A percentile compares a stretch with the other conserved stretches of the same genome.
These are phyloP conservation scores for Tetragonisca angustula DNA, from an alignment of 2,888 invertebrate species.

Conservation along the genomic window DNA sequence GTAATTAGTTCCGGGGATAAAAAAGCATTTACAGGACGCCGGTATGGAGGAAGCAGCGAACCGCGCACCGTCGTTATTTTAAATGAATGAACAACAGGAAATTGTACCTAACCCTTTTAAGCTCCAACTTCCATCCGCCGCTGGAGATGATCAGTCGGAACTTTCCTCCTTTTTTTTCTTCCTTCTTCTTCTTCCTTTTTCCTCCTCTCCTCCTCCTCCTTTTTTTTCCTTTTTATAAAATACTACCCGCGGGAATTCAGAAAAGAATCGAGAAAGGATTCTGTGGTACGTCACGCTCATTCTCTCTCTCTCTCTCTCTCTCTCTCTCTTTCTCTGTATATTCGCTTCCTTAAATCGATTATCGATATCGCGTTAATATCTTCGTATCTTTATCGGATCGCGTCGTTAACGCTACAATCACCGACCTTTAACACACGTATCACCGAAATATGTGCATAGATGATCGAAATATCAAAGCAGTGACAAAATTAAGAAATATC, in stretches of 20 bases:
- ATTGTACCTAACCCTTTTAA: slow-evolving; percentile 78
- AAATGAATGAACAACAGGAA: slow-evolving; percentile 81
- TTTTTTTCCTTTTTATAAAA: slow-evolving; percentile 6
- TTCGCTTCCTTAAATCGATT: slow-evolving; percentile 6
- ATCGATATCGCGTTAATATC: slow-evolving; percentile 18
- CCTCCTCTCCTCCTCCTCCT: neutral
- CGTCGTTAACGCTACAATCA: neutral
- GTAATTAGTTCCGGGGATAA: slow-evolving; percentile 81
- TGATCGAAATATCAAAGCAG: neutral
- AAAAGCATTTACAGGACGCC: slow-evolving; percentile 77
- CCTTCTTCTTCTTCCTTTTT: neutral
- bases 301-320: neutral
- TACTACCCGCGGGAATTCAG: slow-evolving; percentile 47
- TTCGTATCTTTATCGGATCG: slow-evolving; percentile 3
- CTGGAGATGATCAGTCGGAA: slow-evolving; percentile 64
- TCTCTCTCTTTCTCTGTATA: neutral
- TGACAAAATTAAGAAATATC: neutral
- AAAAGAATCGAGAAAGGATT: slow-evolving; percentile 26
- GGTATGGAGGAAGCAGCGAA: slow-evolving; percentile 68
- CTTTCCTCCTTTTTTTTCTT: neutral
- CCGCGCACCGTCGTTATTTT: slow-evolving; percentile 76
- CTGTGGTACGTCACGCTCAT: slow-evolving; percentile 2
- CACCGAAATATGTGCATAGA: neutral
- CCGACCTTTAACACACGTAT: neutral
- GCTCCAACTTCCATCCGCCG: slow-evolving; percentile 63